Percentiles rank a stretch among this genome's conserved stretches.
phyloP scores from a whole-genome alignment of 2,888 invertebrate species.

The Tromatobia lineatoria region DNA sequence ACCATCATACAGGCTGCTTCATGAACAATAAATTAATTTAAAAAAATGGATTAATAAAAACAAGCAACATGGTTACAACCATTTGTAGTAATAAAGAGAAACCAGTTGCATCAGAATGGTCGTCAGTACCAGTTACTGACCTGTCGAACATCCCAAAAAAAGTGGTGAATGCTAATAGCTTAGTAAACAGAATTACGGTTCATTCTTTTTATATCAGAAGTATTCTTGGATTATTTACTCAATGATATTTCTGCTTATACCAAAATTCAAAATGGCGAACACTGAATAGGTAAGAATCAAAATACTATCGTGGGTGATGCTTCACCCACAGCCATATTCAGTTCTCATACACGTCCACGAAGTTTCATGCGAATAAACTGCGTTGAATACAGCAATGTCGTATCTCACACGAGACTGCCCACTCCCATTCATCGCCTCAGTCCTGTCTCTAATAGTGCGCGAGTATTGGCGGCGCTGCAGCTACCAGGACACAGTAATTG shows the following conservation, averaged over 20 bases:
- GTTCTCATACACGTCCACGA: neutral
- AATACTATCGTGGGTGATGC: neutral
- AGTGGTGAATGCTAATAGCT: neutral
- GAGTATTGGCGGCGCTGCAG: neutral
- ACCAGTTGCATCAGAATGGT: neutral
- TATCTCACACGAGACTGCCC: constrained; percentile 72
- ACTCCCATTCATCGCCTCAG: constrained; percentile 72
- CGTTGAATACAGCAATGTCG: constrained; percentile 68
- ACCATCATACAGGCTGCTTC: neutral
- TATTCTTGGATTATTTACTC: too few relatives aligned
- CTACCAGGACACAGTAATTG: constrained; percentile 66
- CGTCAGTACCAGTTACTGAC: neutral
- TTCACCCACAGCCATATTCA: neutral
- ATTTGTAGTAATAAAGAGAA: too few relatives aligned
- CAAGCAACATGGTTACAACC: too few relatives aligned
- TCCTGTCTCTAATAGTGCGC: constrained; percentile 14
- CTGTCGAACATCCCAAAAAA: neutral
- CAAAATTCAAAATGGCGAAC: neutral
- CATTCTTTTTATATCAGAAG: neutral
- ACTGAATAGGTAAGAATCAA: neutral
- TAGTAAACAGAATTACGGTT: neutral
- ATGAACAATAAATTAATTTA: too few relatives aligned
- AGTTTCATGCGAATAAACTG: neutral
- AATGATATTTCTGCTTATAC: too few relatives aligned
- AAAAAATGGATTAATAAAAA: too few relatives aligned